A percentile compares a stretch with the other conserved stretches of the same genome.
These are phyloP conservation scores for Pogoniulus pusillus DNA, from an alignment of 2,797 vertebrate species.

Conservation along the genomic window DNA sequence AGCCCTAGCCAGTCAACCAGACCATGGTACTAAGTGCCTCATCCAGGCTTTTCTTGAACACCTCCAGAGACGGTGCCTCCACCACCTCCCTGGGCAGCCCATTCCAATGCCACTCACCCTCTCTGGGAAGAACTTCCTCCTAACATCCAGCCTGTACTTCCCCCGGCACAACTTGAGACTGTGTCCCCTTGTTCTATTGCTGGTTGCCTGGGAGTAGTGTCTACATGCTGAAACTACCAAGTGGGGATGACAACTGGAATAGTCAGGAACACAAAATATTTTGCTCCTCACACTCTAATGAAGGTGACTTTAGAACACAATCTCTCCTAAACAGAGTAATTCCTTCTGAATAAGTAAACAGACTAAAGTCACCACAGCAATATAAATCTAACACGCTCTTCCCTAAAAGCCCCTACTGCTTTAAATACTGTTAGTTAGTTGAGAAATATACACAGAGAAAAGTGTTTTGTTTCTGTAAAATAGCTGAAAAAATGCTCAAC, in stretches of 20 bases:
- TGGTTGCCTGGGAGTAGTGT: too few relatives aligned
- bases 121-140: too few relatives aligned
- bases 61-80: too few relatives aligned
- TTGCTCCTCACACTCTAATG: not conserved
- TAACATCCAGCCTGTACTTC: too few relatives aligned
- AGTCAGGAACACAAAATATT: not conserved
- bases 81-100: too few relatives aligned
- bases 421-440: not conserved
- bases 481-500: not conserved
- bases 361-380: not conserved
- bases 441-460: not conserved
- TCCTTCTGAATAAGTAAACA: not conserved
- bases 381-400: not conserved
- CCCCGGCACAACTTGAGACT: too few relatives aligned
- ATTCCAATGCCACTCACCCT: too few relatives aligned
- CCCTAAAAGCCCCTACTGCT: not conserved
- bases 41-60: too few relatives aligned
- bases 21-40: too few relatives aligned
- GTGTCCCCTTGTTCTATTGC: too few relatives aligned
- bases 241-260: not conserved
- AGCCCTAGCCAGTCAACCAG: too few relatives aligned
- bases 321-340: not conserved
- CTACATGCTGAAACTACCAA: conserved; percentile 11
- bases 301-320: not conserved
- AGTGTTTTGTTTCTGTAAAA: not conserved